These are phyloP conservation scores for Microtus oregoni DNA, from an alignment of 2,113 vertebrate species.

Conservation along the genomic window DNA sequence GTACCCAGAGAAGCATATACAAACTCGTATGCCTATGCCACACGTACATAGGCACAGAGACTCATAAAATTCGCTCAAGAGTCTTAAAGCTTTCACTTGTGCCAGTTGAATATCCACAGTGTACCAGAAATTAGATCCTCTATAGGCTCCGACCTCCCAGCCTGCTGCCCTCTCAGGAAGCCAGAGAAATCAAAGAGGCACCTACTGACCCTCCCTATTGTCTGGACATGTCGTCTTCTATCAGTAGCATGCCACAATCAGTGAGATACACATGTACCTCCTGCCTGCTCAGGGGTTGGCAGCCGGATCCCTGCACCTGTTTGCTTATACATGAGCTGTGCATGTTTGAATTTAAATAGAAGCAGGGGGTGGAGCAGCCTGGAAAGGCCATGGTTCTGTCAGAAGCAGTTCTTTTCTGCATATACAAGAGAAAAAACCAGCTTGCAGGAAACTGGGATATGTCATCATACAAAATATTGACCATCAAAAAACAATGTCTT, in stretches of 20 bases:
- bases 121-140: conserved; percentile 56
- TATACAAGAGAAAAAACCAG: conserved; percentile 15
- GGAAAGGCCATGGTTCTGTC: conserved; percentile 65
- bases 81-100: not conserved
- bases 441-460: not conserved
- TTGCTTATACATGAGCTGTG: conserved; percentile 89
- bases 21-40: too few relatives aligned
- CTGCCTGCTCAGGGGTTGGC: conserved; percentile 85
- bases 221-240: conserved; percentile 87
- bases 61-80: not conserved
- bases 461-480: not conserved
- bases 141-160: conserved; percentile 76
- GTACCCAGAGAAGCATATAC: not conserved
- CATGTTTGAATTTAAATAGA: conserved; percentile 84
- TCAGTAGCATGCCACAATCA: conserved; percentile 85
- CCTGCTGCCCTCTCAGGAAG: conserved; percentile 80
- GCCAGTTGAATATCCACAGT: conserved; percentile 33
- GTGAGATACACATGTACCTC: conserved; percentile 87
- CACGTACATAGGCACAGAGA: not conserved
- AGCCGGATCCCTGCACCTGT: conserved; percentile 87
- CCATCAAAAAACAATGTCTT: not conserved
- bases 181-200: conserved; percentile 88
- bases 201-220: conserved; percentile 88
- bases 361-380: not conserved
- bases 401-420: conserved; percentile 62